phyloP scores from a whole-genome alignment of 30 jellyfish, hydroid and myxozoan species.

The Hydra vulgaris region DNA sequence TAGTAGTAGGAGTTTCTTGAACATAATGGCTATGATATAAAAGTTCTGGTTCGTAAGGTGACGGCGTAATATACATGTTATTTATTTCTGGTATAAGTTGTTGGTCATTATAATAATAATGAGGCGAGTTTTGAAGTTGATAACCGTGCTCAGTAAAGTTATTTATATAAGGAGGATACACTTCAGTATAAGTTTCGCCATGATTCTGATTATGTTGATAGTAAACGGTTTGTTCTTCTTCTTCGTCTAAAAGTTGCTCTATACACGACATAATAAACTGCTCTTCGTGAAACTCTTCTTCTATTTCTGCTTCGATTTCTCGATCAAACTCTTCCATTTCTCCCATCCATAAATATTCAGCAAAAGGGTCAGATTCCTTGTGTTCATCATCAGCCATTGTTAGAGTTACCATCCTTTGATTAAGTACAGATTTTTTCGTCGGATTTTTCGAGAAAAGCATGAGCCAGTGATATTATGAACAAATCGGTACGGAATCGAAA shows the following conservation, averaged over 20 bases:
- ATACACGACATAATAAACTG: slow-evolving; percentile 51
- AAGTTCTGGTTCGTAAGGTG: no score
- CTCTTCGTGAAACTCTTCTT: slow-evolving; percentile 22
- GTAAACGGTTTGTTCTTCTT: slow-evolving; percentile 48
- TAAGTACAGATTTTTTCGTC: background rate
- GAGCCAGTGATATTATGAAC: background rate
- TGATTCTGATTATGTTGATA: slow-evolving; percentile 8
- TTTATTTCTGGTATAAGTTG: background rate
- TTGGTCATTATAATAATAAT: background rate
- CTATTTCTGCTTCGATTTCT: slow-evolving; percentile 18
- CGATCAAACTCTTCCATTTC: slow-evolving; percentile 23
- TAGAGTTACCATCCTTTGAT: slow-evolving; percentile 4
- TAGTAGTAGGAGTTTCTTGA: no score
- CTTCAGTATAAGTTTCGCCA: background rate
- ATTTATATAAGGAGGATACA: background rate
- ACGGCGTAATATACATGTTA: background rate
- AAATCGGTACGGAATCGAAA: background rate
- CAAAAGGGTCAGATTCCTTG: slow-evolving; percentile 14
- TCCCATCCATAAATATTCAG: slow-evolving; percentile 28
- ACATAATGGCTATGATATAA: no score
- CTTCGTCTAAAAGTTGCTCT: slow-evolving; percentile 73
- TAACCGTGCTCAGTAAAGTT: background rate
- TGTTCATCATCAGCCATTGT: slow-evolving; percentile 2
- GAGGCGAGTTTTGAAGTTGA: background rate
- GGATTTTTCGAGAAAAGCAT: background rate